phyloP scores from a whole-genome alignment of 2,797 vertebrate genomes.

The Anisognathus igniventris region DNA sequence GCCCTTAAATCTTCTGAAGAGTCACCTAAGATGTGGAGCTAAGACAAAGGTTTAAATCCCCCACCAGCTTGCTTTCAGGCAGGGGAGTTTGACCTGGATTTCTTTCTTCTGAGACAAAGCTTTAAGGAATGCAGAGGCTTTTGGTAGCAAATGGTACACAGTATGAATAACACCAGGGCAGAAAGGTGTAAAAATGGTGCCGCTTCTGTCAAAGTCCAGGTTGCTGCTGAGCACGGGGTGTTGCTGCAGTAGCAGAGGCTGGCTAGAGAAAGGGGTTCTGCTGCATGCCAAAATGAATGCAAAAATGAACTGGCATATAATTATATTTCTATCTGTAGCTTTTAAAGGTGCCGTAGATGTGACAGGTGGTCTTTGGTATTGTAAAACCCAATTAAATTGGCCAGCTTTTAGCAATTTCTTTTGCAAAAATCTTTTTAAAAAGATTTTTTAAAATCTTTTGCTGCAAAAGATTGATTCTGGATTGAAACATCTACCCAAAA shows the following conservation, averaged over 20 bases:
- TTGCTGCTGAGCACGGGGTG: neutral
- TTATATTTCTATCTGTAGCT: neutral
- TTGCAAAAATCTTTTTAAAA: neutral
- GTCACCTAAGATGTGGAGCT: neutral
- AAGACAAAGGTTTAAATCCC: constrained; percentile 53
- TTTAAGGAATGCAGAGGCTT: constrained; percentile 21
- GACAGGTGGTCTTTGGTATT: neutral
- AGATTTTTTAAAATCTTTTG: neutral
- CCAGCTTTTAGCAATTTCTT: neutral
- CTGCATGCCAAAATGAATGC: neutral
- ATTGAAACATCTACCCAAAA: neutral
- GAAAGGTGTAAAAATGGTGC: neutral
- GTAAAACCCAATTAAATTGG: neutral
- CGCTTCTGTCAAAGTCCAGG: neutral
- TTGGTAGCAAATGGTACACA: neutral
- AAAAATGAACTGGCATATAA: neutral
- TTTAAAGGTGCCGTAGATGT: neutral
- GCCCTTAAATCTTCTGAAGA: constrained; percentile 29
- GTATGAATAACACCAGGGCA: neutral
- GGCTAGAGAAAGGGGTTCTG: neutral
- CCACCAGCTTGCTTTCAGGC: constrained; percentile 37
- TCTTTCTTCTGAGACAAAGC: constrained; percentile 56
- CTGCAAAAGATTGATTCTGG: neutral
- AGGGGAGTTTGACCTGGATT: constrained; percentile 12
- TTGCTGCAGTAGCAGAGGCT: neutral